Percentiles rank a stretch among this genome's conserved stretches.
Evolutionary conservation across 1,140 invertebrate species (phyloP).

Genomic region (Aphis gossypii): DNA sequence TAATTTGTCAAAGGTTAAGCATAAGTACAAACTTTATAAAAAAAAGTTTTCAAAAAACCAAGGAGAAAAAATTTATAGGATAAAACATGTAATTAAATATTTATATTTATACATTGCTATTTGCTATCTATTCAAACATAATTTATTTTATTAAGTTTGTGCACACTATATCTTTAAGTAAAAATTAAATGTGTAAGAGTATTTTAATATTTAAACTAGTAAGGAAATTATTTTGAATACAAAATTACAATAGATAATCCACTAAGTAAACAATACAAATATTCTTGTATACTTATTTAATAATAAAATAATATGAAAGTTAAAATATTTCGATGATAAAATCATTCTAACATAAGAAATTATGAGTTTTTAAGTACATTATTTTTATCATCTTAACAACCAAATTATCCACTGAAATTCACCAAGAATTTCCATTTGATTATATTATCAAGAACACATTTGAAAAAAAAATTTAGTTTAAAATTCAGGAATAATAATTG

Average conservation of each 20-base stretch:
- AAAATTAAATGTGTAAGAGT: neutral
- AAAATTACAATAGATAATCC: neutral
- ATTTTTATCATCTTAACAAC: neutral
- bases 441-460: neutral
- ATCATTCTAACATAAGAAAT: neutral
- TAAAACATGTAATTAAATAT: neutral
- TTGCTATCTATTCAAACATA: neutral
- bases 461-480: neutral
- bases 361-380: conserved; percentile 26
- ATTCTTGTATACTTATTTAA: conserved; percentile 23
- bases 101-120: neutral
- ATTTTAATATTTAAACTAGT: conserved; percentile 3
- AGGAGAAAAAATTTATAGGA: neutral
- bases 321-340: neutral
- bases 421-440: neutral
- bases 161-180: neutral
- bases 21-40: neutral
- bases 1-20: neutral
- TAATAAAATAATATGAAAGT: neutral
- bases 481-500: conserved; percentile 20
- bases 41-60: neutral
- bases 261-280: conserved; percentile 16
- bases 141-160: neutral
- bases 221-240: conserved; percentile 25
- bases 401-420: neutral